phyloP scores from a whole-genome alignment of 2,888 invertebrate genomes.

The Hirtodrosophila duncani region DNA sequence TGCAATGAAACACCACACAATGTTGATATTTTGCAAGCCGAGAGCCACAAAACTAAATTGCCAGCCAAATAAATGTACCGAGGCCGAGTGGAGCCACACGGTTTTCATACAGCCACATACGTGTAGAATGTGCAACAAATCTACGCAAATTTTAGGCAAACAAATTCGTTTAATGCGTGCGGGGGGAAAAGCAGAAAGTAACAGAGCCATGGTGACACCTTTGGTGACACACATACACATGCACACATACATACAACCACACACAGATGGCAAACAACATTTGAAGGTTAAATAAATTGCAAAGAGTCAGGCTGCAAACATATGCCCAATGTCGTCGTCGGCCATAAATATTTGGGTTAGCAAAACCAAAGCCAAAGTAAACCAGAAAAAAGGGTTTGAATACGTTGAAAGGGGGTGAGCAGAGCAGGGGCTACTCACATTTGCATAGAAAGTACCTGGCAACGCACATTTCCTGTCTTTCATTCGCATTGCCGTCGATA shows the following conservation, averaged over 20 bases:
- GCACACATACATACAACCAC: no score
- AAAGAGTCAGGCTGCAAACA: conserved; percentile 46
- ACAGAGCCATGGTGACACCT: conserved; percentile 25
- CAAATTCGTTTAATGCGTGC: conserved; percentile 58
- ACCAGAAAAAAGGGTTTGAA: conserved; percentile 57
- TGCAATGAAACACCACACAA: conserved; percentile 1
- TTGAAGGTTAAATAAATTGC: conserved; percentile 69
- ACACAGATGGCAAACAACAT: conserved; percentile 33
- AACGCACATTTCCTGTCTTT: conserved; percentile 63
- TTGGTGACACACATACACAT: conserved; percentile 35
- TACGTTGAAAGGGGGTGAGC: not conserved
- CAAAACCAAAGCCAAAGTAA: no score
- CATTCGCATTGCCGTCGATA: conserved; percentile 11
- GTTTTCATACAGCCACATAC: conserved; percentile 38
- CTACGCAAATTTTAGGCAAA: conserved; percentile 63
- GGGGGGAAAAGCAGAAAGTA: no score
- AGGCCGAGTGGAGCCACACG: not conserved
- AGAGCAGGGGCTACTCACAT: conserved; percentile 27
- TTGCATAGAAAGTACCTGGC: conserved; percentile 72
- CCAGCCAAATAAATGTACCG: conserved; percentile 38
- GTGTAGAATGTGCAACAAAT: conserved; percentile 57
- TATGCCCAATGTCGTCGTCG: conserved; percentile 55
- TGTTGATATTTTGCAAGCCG: no score
- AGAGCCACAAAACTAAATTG: conserved; percentile 37
- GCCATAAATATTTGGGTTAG: conserved; percentile 64